Base-by-base conservation (phyloP, 2,888 invertebrate genomes). In the Aleiodes leptofemur region DNA sequence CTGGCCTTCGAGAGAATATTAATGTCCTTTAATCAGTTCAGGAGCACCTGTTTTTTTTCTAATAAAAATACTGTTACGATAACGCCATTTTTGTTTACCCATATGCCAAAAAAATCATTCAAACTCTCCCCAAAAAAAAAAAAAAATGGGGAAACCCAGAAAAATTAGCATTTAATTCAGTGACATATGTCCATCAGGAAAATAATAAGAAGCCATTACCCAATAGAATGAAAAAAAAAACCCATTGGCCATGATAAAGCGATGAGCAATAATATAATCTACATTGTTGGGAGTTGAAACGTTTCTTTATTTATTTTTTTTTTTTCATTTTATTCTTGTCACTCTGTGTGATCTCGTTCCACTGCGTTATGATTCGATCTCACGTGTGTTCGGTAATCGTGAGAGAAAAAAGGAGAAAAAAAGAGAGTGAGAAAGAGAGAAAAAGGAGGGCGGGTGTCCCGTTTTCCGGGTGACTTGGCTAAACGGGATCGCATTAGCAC, bases 401-500 rank as follows among this genome's bases (percentile, higher is more conserved):
- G 71, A 48, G 64, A 71, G 48, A 56, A 53, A 64, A 55, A 48
- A 61, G 48, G 50, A 69, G 50, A 68, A 51, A 51, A 77, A 66
- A 53, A 66, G 9, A 5, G 4, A 43, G 74, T 56, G 74, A 78
- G 79, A 74, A 57, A 77, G 70, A 82, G 78, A 84, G 83, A 85
- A 23, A 23, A 23, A 2, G 78, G 81, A 81, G 83, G 83, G 83
- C 86, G 86, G 85, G 86, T 86, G 87, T 84, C 85, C 86, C 88
- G 88, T 86, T 89, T 89, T 89, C 87, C 89, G 87, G 86, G 77
- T 88, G 88, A 88, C 89, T 89, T 89, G 86, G 83, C 88, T 88
- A 88, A 88, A 88, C 86, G 86, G 88, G 88, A 88, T 88, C 85
- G 88, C 87, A 88, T 88, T 88, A 88, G 87, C 85, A 83, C 86